Conservation (phyloP, 2,888 invertebrate species). For the Hydropsyche betteni region DNA sequence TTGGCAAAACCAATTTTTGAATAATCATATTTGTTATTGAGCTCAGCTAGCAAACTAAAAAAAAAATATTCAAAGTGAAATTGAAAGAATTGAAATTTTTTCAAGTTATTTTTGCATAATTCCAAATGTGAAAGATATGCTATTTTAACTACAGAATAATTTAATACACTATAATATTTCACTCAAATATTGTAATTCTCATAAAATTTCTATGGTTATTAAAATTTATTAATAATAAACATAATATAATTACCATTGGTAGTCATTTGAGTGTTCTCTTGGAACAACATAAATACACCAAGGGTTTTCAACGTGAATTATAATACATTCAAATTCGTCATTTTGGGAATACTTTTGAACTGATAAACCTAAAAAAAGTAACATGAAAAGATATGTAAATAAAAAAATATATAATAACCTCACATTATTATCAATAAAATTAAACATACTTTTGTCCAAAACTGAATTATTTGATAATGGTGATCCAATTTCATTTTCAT, state of each 20-base stretch:
- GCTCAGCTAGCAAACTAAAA: background rate
- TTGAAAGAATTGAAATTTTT: too few species aligned
- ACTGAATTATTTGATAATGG: too few species aligned
- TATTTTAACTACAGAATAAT: too few species aligned
- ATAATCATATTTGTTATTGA: background rate
- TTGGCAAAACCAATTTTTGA: background rate
- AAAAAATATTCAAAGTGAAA: background rate
- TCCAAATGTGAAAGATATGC: too few species aligned
- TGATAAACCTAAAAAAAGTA: background rate
- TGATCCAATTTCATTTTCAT: too few species aligned
- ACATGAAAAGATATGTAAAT: background rate
- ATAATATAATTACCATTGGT: background rate
- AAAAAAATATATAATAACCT: too few species aligned
- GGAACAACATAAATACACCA: background rate
- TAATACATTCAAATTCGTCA: background rate
- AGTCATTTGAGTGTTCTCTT: background rate
- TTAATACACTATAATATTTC: too few species aligned
- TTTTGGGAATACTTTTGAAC: background rate
- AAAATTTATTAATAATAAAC: background rate
- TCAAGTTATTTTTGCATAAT: too few species aligned
- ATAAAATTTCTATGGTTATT: too few species aligned
- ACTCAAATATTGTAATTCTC: too few species aligned
- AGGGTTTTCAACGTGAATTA: slow-evolving; percentile 4
- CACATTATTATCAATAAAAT: too few species aligned
- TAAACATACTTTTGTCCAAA: too few species aligned